phyloP scores from a whole-genome alignment of 2,113 vertebrate genomes.

The Piaya cayana region DNA sequence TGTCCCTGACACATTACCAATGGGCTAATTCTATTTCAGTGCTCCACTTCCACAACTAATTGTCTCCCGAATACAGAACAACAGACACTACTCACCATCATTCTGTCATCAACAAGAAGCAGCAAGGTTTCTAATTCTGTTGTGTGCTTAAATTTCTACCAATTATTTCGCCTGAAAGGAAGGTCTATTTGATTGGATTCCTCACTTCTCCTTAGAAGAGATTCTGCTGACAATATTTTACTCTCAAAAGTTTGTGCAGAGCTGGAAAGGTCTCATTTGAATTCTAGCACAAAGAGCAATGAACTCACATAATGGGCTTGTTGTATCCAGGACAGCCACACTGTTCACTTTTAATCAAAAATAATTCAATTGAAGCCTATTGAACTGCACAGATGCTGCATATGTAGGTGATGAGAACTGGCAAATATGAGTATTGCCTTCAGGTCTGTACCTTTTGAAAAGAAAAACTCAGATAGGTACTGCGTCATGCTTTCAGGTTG shows the following conservation, averaged over 20 bases:
- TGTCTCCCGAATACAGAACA: background rate
- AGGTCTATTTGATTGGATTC: background rate
- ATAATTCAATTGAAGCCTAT: background rate
- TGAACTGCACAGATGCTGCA: background rate
- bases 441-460: background rate
- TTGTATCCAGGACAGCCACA: background rate
- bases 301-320: background rate
- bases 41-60: background rate
- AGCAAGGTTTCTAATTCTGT: background rate
- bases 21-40: background rate
- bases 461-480: background rate
- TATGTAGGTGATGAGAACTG: background rate
- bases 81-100: background rate
- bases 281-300: background rate
- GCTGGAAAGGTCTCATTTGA: background rate
- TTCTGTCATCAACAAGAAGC: background rate
- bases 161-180: background rate
- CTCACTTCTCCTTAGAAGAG: background rate
- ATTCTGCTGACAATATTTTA: background rate
- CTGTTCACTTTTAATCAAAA: background rate
- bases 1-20: background rate
- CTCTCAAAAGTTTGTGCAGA: background rate
- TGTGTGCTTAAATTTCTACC: background rate
- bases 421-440: background rate
- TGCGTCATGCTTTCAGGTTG: accelerated